Percentiles rank a stretch among this genome's conserved stretches.
Evolutionary conservation across 2,797 vertebrate genomes (phyloP).

Genomic region (Sitta carolinensis): DNA sequence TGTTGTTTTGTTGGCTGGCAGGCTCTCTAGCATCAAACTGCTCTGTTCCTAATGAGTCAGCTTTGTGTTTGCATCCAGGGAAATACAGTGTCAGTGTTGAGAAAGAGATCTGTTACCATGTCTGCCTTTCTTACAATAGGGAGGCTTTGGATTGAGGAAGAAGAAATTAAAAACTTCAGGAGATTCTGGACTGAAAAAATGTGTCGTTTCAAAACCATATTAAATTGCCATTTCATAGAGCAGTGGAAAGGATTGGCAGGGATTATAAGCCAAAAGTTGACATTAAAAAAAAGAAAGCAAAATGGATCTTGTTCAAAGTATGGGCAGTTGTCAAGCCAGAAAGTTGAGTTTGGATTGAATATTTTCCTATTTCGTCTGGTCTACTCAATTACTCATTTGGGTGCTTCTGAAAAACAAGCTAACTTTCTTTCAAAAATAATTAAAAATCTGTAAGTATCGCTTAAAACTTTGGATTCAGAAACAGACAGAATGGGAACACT

Average conservation of each 20-base stretch:
- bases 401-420: background rate
- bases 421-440: background rate
- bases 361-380: background rate
- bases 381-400: background rate
- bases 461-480: background rate
- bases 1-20: background rate
- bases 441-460: background rate
- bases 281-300: background rate
- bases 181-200: background rate
- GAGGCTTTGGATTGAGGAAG: background rate
- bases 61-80: background rate
- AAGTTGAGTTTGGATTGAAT: background rate
- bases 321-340: background rate
- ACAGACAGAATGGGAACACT: constrained; percentile 18
- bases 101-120: background rate
- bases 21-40: background rate
- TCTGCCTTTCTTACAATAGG: background rate
- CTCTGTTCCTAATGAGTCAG: background rate
- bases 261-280: background rate
- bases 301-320: background rate
- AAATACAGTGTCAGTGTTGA: background rate
- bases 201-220: background rate
- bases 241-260: background rate
- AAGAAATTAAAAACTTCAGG: background rate
- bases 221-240: background rate